Evolutionary conservation across 2,797 vertebrate genomes (phyloP), one percentile per base, ranked within the genome.

Genomic region (Sebastiscus tertius): DNA sequence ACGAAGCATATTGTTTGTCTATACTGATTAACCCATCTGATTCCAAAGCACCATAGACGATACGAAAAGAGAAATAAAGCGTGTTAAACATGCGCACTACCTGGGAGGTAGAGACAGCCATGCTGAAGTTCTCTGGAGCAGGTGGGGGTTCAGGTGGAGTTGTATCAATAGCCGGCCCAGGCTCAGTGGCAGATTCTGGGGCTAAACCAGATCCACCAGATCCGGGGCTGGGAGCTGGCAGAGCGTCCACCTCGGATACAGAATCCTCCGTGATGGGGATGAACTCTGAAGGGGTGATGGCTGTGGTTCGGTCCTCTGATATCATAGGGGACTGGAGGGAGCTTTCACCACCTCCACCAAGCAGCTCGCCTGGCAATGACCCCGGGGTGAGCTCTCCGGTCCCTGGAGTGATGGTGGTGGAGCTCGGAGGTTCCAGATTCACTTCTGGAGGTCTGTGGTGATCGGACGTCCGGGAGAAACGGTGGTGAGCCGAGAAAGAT

Each of bases 401-500:
- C 1, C 49, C 91, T 1, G 88, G 88, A 3, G 90, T 77, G 31
- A 79, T 3, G 9, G 86, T 88, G 65, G 84, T 92, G 4, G 85
- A 72, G 3, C 92, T 87, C 0, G 88, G 93, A 49, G 96, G 94
- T 20, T 97, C 96, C 0, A 92, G 91, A 14, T 93, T 95, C 60
- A 90, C 92, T 0, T 93, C 96, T 11, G 94, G 95, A 29, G 92
- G 90, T 77, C 91, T 85, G 86, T 84, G 84, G 52, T 95, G 97
- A 34, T 97, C 97, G 2, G 89, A 94, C 8, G 95, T 91, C 55
- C 97, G 97, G 52, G 97, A 98, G 91, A 99, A 97, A 54, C 87
- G 97, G 88, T 97, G 97, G 93, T 99, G 97, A 0, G 97, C 96
- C 0, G 98, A 99, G 73, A 99, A 98, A 4, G 98, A 99, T 34